phyloP scores from a whole-genome alignment of 1,140 invertebrate genomes.

The Tetramorium parvispinum region DNA sequence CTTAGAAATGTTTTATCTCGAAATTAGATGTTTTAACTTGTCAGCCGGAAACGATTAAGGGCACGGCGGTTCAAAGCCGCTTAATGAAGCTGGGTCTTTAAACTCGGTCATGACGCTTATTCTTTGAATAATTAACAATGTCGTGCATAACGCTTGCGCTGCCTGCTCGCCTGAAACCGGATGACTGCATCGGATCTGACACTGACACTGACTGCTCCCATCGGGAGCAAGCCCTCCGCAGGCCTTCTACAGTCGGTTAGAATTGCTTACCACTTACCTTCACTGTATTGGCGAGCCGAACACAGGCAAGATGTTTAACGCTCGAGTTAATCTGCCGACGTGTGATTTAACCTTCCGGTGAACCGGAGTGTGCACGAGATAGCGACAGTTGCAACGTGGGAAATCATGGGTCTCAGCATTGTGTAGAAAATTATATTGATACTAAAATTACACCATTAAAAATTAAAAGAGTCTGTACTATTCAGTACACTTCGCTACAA shows the following conservation, averaged over 20 bases:
- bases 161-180: slow-evolving; percentile 22
- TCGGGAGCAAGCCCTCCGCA: slow-evolving; percentile 41
- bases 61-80: no score
- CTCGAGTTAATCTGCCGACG: slow-evolving; percentile 44
- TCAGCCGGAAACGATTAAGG: not conserved
- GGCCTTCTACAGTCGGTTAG: slow-evolving; percentile 45
- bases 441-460: not conserved
- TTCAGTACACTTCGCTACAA: not conserved
- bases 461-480: not conserved
- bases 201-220: slow-evolving; percentile 58
- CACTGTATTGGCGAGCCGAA: slow-evolving; percentile 21
- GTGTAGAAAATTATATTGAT: not conserved
- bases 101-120: slow-evolving; percentile 8
- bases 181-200: slow-evolving; percentile 54
- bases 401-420: not conserved
- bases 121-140: slow-evolving; percentile 37
- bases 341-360: slow-evolving; percentile 48
- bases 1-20: slow-evolving; percentile 13
- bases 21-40: not conserved
- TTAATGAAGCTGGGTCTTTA: not conserved
- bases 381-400: slow-evolving; percentile 28
- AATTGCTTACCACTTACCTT: slow-evolving; percentile 54
- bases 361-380: slow-evolving; percentile 31
- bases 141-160: slow-evolving; percentile 17
- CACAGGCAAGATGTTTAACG: slow-evolving; percentile 55